phyloP scores from a whole-genome alignment of 2,888 invertebrate genomes.

The Balanococcus diminutus region DNA sequence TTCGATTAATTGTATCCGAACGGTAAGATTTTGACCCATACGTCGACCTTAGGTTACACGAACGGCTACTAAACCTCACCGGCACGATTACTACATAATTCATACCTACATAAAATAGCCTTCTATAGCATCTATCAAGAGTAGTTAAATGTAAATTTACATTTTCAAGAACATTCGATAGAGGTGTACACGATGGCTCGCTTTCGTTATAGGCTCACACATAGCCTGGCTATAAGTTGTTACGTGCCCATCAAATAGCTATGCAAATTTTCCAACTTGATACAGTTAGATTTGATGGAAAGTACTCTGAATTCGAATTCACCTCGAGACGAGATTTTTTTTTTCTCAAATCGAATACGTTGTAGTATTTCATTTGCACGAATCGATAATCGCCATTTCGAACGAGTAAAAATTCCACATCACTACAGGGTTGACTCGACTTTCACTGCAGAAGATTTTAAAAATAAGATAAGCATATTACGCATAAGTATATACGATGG shows the following conservation, averaged over 20 bases:
- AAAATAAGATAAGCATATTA: neutral
- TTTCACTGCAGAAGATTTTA: neutral
- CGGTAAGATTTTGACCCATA: neutral
- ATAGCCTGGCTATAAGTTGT: neutral
- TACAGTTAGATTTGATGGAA: slow-evolving; percentile 27
- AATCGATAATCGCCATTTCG: neutral
- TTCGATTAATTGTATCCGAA: neutral
- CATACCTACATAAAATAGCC: slow-evolving; percentile 39
- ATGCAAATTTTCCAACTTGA: slow-evolving; percentile 28
- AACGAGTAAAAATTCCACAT: neutral
- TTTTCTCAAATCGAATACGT: neutral
- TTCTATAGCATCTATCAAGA: slow-evolving; percentile 25
- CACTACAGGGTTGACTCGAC: neutral
- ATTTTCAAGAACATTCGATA: slow-evolving; percentile 15
- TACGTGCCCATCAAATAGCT: slow-evolving; percentile 31
- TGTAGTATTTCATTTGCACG: neutral
- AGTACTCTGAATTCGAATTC: slow-evolving; percentile 22
- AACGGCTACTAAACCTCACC: slow-evolving; percentile 19
- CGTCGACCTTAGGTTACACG: neutral
- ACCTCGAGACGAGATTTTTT: neutral
- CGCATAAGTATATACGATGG: neutral
- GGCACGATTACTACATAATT: slow-evolving; percentile 29
- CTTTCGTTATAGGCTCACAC: slow-evolving; percentile 5
- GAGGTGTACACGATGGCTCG: slow-evolving; percentile 27
- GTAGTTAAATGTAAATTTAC: slow-evolving; percentile 24